phyloP scores from a whole-genome alignment of 2,113 vertebrate genomes.

The Aix galericulata region DNA sequence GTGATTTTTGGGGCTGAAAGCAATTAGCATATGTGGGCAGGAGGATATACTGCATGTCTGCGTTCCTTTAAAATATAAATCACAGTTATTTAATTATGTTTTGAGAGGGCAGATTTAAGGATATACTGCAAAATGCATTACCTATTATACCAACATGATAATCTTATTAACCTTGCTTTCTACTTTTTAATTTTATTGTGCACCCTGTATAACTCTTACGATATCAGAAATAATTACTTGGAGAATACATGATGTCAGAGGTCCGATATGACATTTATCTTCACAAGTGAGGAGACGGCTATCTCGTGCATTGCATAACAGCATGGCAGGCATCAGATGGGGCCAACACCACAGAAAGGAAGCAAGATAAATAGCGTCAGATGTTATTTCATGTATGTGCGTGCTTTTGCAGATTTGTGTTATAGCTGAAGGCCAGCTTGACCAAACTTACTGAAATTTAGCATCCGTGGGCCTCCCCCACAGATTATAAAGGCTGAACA shows the following conservation, averaged over 20 bases:
- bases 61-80: slow-evolving; percentile 69
- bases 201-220: slow-evolving; percentile 59
- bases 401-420: background rate
- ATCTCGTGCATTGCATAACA: background rate
- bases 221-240: slow-evolving; percentile 69
- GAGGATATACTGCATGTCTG: slow-evolving; percentile 59
- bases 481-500: background rate
- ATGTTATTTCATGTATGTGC: accelerated
- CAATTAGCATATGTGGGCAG: slow-evolving; percentile 66
- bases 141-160: slow-evolving; percentile 63
- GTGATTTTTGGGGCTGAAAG: slow-evolving; percentile 58
- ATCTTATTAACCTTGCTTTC: slow-evolving; percentile 74
- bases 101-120: slow-evolving; percentile 71
- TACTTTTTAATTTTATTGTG: slow-evolving; percentile 75
- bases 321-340: background rate
- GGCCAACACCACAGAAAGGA: accelerated
- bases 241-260: slow-evolving; percentile 68
- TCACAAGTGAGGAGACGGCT: slow-evolving; percentile 43
- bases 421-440: background rate
- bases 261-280: slow-evolving; percentile 65
- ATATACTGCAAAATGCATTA: slow-evolving; percentile 74
- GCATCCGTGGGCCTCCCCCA: background rate
- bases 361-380: background rate
- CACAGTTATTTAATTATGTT: slow-evolving; percentile 69
- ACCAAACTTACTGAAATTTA: background rate